Percentiles rank a stretch among this genome's conserved stretches.
Evolutionary conservation across 2,113 vertebrate species (phyloP).

Genomic region (Alligator mississippiensis): DNA sequence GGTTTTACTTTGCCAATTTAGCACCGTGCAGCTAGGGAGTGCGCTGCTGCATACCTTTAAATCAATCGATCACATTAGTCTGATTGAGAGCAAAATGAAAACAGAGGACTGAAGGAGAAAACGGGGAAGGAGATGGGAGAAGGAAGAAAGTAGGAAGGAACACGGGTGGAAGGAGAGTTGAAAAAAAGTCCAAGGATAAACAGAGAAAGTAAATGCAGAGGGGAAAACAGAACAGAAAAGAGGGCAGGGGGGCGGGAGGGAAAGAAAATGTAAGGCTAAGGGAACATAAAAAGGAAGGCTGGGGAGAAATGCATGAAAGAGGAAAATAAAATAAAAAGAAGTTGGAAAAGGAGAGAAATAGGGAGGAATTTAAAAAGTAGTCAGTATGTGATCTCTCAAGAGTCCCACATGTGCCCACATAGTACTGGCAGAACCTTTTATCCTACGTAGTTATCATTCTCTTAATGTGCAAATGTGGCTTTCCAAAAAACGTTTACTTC

Average conservation of each 20-base stretch:
- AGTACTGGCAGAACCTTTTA: background rate
- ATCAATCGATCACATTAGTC: background rate
- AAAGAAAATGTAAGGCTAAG: background rate
- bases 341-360: background rate
- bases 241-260: background rate
- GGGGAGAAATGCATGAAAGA: background rate
- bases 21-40: background rate
- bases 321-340: background rate
- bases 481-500: background rate
- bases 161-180: background rate
- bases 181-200: background rate
- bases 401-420: accelerated
- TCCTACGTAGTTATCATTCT: background rate
- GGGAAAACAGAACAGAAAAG: background rate
- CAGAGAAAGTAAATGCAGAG: background rate
- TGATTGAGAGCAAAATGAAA: background rate
- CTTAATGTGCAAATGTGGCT: background rate
- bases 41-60: background rate
- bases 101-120: background rate
- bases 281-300: background rate
- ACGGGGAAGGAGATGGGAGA: background rate
- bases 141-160: background rate
- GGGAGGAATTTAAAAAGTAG: background rate
- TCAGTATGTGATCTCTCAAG: background rate
- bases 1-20: background rate